Percentiles rank a stretch among this genome's conserved stretches.
Evolutionary conservation across 2,113 vertebrate genomes (phyloP).

Genomic region (Antigone vipio): DNA sequence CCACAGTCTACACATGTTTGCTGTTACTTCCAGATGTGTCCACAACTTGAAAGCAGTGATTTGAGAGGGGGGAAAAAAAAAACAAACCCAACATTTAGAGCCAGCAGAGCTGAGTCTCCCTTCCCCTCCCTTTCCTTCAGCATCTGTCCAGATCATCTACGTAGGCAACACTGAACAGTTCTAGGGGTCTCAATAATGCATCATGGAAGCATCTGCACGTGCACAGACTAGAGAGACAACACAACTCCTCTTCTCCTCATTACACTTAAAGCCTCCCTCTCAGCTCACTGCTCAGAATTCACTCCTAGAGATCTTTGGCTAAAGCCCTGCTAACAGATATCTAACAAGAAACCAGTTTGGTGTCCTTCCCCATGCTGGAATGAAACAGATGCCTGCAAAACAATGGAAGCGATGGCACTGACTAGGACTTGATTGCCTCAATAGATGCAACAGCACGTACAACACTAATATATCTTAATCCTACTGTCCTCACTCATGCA

Average conservation of each 20-base stretch:
- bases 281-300: not conserved
- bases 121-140: not conserved
- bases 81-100: not conserved
- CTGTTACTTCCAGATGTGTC: constrained; percentile 65
- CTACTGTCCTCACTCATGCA: not conserved
- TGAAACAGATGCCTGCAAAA: not conserved
- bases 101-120: not conserved
- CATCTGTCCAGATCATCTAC: not conserved
- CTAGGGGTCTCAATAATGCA: not conserved
- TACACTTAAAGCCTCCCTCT: not conserved
- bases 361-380: constrained; percentile 16
- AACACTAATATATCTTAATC: not conserved
- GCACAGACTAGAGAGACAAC: not conserved
- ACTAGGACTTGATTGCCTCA: not conserved
- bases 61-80: not conserved
- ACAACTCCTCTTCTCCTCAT: not conserved
- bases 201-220: rapidly evolving
- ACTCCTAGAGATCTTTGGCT: constrained; percentile 35
- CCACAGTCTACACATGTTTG: constrained; percentile 44
- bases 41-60: constrained; percentile 48
- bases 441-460: not conserved
- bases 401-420: not conserved
- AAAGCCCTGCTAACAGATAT: not conserved
- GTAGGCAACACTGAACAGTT: not conserved
- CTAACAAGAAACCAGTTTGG: constrained; percentile 3